Base-by-base conservation (phyloP, 2,113 vertebrate species). In the Brevimyrus niger region DNA sequence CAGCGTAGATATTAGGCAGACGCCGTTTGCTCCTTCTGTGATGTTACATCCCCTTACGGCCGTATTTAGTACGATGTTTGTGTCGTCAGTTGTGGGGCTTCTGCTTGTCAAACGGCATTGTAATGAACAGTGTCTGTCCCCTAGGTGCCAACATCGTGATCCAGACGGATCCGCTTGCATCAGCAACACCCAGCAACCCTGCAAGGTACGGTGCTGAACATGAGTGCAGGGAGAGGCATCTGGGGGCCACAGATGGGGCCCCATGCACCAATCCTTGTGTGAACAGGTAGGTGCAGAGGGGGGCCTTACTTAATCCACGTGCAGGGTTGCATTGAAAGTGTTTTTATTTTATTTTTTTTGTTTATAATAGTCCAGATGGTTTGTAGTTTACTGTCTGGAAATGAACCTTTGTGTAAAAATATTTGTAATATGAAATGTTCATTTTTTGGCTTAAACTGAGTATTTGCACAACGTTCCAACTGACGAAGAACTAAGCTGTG, bases 111-210 rank as follows among this genome's bases (percentile, higher is more conserved):
- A 3, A 47, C 80, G 9, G 10, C 27, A 44, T 19, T 76, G 23
- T n/a, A 84, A 7, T 89, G 51, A 89, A 1, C 89, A 42, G 89
- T 90, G 89, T 91, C 89, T 92, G 91, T 89, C 38, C 86, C 92
- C 44, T 92, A 99, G 98, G 97, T 94, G 97, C 98, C 91, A 99
- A 99, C 92, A 98, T 99, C 76, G 96, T 99, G 91, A 99, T 98
- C 91, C 97, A 98, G 94, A 98, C 97, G 0, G 98, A 99, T 90
- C 97, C 97, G 51, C 95, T 95, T 17, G 93, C 94, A 91, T 94
- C 96, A 61, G 96, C 95, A 84, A 90, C 94, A 85, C 95, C 96
- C 89, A 96, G 95, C 90, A 96, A 93, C 89, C 95, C 95, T 91
- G 95, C 96, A n/a, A 96, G 97, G 94, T 97, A 97, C 88, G 96